Percentiles rank a stretch among this genome's conserved stretches.
Evolutionary conservation across 2,113 vertebrate species (phyloP).

Genomic region (Furnarius figulus): DNA sequence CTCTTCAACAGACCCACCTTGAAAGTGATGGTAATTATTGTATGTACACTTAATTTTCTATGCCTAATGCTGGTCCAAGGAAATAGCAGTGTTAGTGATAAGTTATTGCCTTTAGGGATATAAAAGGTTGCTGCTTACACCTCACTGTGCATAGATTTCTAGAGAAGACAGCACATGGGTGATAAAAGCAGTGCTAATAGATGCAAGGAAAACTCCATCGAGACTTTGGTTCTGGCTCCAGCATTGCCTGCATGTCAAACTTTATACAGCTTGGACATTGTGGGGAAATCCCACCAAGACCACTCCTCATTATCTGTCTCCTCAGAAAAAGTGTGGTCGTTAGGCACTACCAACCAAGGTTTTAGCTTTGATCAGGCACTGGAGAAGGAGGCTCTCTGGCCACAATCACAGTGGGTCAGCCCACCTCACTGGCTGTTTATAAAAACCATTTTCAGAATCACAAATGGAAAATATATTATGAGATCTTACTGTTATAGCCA

Average conservation of each 20-base stretch:
- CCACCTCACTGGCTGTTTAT: neutral
- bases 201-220: neutral
- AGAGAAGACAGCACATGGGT: neutral
- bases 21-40: neutral
- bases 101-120: rapidly evolving
- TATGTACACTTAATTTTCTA: neutral
- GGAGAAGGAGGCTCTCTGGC: neutral
- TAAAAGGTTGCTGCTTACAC: neutral
- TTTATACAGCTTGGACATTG: neutral
- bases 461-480: neutral
- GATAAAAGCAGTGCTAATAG: neutral
- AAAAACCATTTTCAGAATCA: constrained; percentile 26
- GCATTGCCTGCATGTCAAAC: neutral
- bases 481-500: constrained; percentile 25
- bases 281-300: neutral
- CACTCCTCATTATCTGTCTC: neutral
- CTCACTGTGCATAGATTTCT: neutral
- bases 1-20: neutral
- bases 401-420: neutral
- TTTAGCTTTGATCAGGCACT: constrained; percentile 6
- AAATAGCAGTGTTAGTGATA: neutral
- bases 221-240: neutral
- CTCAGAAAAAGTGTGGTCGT: neutral
- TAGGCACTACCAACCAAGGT: neutral
- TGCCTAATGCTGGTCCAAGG: neutral